Percentiles rank a stretch among this genome's conserved stretches.
These are phyloP conservation scores for Siderastrea radians DNA, from an alignment of 92 coral and sea anemone genomes.

Conservation along the genomic window DNA sequence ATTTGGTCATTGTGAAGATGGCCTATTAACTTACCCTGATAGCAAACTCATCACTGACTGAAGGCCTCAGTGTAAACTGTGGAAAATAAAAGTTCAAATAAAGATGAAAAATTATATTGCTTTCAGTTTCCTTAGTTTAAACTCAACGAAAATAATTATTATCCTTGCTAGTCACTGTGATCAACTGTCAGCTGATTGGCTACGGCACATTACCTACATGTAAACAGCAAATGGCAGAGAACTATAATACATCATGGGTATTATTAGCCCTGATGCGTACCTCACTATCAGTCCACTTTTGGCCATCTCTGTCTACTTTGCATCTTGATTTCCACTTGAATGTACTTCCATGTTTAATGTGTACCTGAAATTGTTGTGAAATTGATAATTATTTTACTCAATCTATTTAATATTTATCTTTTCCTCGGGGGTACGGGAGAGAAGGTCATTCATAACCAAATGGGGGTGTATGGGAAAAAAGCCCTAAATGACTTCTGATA, in stretches of 20 bases:
- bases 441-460: no score
- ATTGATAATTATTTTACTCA: neutral
- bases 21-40: conserved; percentile 63
- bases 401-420: no score
- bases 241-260: neutral
- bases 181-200: no score
- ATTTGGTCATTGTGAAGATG: neutral
- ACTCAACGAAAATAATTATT: no score
- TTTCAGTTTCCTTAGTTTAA: no score
- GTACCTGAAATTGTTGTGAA: conserved; percentile 65
- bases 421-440: no score
- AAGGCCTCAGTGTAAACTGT: conserved; percentile 84
- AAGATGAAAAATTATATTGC: no score
- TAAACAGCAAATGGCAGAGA: neutral
- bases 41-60: conserved; percentile 79
- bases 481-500: no score
- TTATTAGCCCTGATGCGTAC: conserved; percentile 28
- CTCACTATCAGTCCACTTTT: conserved; percentile 93
- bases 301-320: conserved; percentile 92
- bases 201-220: no score
- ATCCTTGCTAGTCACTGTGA: no score
- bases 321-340: conserved; percentile 97
- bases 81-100: neutral
- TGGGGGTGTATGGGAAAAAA: no score
- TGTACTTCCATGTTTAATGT: conserved; percentile 80